These are phyloP conservation scores for Teleiodes luculella DNA, from an alignment of 2,888 invertebrate genomes.

Conservation along the genomic window DNA sequence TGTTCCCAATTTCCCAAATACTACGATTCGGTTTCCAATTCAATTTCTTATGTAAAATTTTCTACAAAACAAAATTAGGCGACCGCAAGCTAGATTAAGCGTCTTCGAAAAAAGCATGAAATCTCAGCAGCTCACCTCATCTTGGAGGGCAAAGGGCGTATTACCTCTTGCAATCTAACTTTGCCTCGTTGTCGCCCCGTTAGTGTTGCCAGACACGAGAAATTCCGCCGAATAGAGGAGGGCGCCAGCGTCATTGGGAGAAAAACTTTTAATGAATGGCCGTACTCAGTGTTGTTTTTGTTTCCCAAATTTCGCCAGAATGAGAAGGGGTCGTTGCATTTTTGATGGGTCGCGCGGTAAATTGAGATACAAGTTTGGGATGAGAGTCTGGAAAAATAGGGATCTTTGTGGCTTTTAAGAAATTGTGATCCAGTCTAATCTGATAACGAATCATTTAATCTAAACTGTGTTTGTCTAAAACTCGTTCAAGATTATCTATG, in stretches of 20 bases:
- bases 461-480: neutral
- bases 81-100: constrained; percentile 3
- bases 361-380: constrained; percentile 5
- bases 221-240: constrained; percentile 42
- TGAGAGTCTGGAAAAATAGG: neutral
- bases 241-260: constrained; percentile 42
- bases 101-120: constrained; percentile 12
- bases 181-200: constrained; percentile 60
- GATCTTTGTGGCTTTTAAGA: neutral
- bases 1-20: too few relatives aligned
- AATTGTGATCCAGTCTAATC: neutral
- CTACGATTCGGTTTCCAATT: too few relatives aligned
- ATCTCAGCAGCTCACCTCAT: constrained; percentile 15
- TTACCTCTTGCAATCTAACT: constrained; percentile 62
- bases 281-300: constrained; percentile 35
- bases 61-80: neutral
- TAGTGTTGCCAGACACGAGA: constrained; percentile 47
- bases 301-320: constrained; percentile 25
- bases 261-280: constrained; percentile 68
- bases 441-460: neutral
- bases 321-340: constrained; percentile 23
- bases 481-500: neutral
- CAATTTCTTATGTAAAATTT: neutral
- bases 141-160: constrained; percentile 40
- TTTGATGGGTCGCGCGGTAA: constrained; percentile 21